Percentiles rank a stretch among this genome's conserved stretches.
phyloP scores from a whole-genome alignment of 2,797 vertebrate genomes.

The Danio jaintianensis region DNA sequence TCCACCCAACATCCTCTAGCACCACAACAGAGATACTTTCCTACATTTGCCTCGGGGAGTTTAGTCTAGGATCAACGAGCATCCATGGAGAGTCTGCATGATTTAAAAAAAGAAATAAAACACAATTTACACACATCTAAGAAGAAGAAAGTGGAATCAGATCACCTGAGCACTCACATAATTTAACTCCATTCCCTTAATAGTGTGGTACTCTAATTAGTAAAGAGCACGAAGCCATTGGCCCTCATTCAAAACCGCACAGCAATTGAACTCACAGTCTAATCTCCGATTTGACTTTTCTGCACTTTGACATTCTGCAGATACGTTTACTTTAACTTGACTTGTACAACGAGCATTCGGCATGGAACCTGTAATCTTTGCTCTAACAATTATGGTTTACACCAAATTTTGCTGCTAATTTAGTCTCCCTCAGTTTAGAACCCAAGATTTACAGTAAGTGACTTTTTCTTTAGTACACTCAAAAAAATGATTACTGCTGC shows the following conservation, averaged over 20 bases:
- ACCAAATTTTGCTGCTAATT: no score
- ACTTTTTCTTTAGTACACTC: no score
- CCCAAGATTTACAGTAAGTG: no score
- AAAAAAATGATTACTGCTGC: no score
- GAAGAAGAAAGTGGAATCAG: not conserved
- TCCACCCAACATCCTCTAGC: conserved; percentile 44
- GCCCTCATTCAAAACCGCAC: not conserved
- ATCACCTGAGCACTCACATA: not conserved
- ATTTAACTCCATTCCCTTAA: not conserved
- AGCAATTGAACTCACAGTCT: not conserved
- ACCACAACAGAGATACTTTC: conserved; percentile 46
- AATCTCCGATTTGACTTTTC: conserved; percentile 24
- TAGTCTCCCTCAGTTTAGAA: no score
- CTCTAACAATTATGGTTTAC: not conserved
- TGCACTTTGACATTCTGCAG: not conserved
- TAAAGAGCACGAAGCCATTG: conserved; percentile 1
- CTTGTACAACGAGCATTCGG: not conserved
- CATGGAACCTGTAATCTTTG: not conserved
- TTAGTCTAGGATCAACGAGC: not conserved
- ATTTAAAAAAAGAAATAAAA: not conserved
- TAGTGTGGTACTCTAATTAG: not conserved
- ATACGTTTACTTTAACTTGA: not conserved
- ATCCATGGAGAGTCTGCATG: not conserved
- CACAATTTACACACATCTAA: not conserved
- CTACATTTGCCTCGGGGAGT: conserved; percentile 1